Evolutionary conservation across 2,888 invertebrate species (phyloP).

Genomic region (Aleiodes leptofemur): DNA sequence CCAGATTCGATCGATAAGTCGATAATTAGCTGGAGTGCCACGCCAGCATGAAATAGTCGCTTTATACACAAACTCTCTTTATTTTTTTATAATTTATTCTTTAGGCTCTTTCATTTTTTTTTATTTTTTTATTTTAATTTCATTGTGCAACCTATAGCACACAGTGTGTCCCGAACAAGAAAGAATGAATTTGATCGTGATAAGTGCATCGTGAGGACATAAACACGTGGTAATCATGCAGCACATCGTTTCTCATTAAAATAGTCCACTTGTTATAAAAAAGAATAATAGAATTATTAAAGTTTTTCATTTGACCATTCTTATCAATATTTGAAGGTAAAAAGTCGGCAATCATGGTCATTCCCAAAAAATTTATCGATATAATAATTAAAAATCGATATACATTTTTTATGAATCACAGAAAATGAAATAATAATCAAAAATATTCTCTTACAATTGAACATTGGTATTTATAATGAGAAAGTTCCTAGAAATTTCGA

Average conservation of each 20-base stretch:
- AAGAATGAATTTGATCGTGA: slow-evolving; percentile 13
- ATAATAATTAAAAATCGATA: too few relatives aligned
- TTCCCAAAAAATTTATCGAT: too few relatives aligned
- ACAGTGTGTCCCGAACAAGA: slow-evolving; percentile 20
- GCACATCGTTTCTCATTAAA: slow-evolving; percentile 16
- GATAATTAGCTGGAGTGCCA: slow-evolving; percentile 56
- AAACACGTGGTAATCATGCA: slow-evolving; percentile 18
- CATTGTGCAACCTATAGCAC: background rate
- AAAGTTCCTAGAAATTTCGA: too few relatives aligned
- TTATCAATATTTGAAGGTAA: too few relatives aligned
- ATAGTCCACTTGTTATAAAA: background rate
- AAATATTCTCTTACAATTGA: too few relatives aligned
- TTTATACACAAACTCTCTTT: slow-evolving; percentile 13
- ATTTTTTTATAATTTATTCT: slow-evolving; percentile 2
- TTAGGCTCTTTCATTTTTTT: slow-evolving; percentile 48
- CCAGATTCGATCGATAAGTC: slow-evolving; percentile 57
- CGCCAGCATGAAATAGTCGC: slow-evolving; percentile 47
- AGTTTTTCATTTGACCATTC: too few relatives aligned
- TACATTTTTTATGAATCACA: too few relatives aligned
- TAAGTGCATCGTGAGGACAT: slow-evolving; percentile 1
- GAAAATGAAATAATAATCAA: too few relatives aligned
- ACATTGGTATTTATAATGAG: too few relatives aligned
- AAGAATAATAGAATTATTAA: background rate
- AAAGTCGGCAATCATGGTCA: too few relatives aligned
- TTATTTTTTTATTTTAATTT: slow-evolving; percentile 48